phyloP scores from a whole-genome alignment of 2,113 vertebrate species.

The Echinops telfairi region DNA sequence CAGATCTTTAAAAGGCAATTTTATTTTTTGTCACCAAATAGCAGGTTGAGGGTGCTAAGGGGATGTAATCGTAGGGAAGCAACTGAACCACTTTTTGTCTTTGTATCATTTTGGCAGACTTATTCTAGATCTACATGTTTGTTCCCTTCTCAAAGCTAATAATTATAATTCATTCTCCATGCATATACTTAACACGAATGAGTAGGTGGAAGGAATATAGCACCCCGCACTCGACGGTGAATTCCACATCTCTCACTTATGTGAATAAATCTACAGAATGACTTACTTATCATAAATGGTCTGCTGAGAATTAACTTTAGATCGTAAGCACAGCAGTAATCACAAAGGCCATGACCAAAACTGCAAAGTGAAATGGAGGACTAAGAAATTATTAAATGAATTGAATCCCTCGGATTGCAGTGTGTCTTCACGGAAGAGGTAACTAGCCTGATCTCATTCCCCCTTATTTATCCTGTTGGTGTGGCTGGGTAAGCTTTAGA shows the following conservation, averaged over 20 bases:
- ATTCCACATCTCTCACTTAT: not conserved
- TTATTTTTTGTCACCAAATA: not conserved
- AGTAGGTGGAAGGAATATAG: not conserved
- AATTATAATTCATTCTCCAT: not conserved
- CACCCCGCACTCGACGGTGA: not conserved
- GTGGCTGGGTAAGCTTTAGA: no score
- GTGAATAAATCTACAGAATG: not conserved
- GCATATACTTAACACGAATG: not conserved
- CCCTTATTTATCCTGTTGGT: not conserved
- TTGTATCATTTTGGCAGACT: not conserved
- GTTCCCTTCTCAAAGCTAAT: not conserved
- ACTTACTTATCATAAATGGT: not conserved
- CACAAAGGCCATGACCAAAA: not conserved
- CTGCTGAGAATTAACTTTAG: slow-evolving; percentile 32
- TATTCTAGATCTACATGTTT: not conserved
- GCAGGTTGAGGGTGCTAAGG: not conserved
- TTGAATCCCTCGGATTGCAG: not conserved
- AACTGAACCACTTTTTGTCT: not conserved
- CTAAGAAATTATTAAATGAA: not conserved
- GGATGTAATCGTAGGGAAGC: not conserved
- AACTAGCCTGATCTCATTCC: not conserved
- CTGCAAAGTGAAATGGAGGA: not conserved
- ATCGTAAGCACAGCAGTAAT: not conserved
- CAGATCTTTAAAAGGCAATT: not conserved
- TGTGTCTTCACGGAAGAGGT: not conserved